phyloP scores from a whole-genome alignment of 2,888 invertebrate genomes.

The Synergus laeviventris region DNA sequence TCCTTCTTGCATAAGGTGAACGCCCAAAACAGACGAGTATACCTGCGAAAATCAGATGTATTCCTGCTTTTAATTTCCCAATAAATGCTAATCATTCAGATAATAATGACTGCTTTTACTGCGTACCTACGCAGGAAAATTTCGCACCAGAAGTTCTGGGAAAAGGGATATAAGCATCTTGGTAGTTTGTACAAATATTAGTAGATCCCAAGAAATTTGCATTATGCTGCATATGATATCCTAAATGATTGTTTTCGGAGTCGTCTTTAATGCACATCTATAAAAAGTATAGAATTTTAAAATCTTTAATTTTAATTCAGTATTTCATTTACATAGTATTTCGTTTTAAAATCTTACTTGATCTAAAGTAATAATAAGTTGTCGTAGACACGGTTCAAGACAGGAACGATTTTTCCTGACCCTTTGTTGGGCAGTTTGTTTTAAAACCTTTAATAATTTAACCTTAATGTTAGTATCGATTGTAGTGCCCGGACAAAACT shows the following conservation, averaged over 20 bases:
- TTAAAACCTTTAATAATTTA: conserved; percentile 87
- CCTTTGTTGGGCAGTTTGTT: conserved; percentile 87
- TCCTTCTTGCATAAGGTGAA: conserved; percentile 82
- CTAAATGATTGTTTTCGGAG: conserved; percentile 67
- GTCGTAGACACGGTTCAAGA: conserved; percentile 89
- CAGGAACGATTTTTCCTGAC: conserved; percentile 92
- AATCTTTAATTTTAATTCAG: not conserved
- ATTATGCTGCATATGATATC: conserved; percentile 70
- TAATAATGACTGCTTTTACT: not conserved
- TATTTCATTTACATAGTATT: not conserved
- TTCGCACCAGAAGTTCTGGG: conserved; percentile 95
- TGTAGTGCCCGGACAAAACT: conserved; percentile 82
- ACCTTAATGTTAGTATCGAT: conserved; percentile 85
- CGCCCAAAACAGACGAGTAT: conserved; percentile 91
- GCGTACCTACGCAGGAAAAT: conserved; percentile 89
- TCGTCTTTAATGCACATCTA: conserved; percentile 72
- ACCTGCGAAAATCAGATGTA: conserved; percentile 71
- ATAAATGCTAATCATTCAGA: not conserved
- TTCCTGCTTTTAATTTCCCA: not conserved
- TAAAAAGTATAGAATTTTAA: conserved; percentile 44
- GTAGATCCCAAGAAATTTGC: conserved; percentile 70
- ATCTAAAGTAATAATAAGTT: conserved; percentile 82
- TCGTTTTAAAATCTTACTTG: conserved; percentile 72
- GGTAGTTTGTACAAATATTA: conserved; percentile 71
- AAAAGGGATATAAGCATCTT: conserved; percentile 93